Conservation (phyloP, 2,113 vertebrate species). For the Chaenocephalus aceratus region DNA sequence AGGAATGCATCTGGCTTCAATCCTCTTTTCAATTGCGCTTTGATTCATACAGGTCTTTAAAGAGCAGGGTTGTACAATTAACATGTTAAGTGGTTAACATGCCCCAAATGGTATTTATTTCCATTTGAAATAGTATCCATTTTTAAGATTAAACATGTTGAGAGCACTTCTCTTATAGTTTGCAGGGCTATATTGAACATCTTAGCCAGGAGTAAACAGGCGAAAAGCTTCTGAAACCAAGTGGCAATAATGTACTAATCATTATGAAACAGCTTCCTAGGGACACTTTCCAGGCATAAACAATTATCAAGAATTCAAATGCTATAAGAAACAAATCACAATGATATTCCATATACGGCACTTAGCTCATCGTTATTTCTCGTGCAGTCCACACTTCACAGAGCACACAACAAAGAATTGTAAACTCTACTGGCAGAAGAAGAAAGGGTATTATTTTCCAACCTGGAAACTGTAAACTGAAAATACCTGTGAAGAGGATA, state of each 20-base stretch:
- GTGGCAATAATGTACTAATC: constrained; percentile 50
- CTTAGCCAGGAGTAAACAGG: constrained; percentile 52
- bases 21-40: constrained; percentile 64
- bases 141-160: constrained; percentile 73
- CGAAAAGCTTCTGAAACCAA: constrained; percentile 35
- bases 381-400: constrained; percentile 56
- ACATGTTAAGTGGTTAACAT: constrained; percentile 78
- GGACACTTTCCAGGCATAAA: constrained; percentile 43
- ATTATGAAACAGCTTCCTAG: constrained; percentile 34
- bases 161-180: constrained; percentile 29
- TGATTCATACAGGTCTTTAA: constrained; percentile 66
- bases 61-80: constrained; percentile 74
- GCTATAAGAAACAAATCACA: constrained; percentile 45
- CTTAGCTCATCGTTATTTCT: constrained; percentile 39
- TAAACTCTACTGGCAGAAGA: constrained; percentile 73
- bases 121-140: constrained; percentile 71
- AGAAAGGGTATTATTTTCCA: constrained; percentile 81
- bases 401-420: constrained; percentile 64
- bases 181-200: constrained; percentile 52
- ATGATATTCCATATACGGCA: constrained; percentile 47
- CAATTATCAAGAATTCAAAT: constrained; percentile 56
- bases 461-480: constrained; percentile 78
- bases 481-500: constrained; percentile 84
- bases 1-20: constrained; percentile 28
- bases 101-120: constrained; percentile 66